Evolutionary conservation across 2,888 invertebrate species (phyloP), one percentile per base, ranked within the genome.

Genomic region (Serripes groenlandicus): DNA sequence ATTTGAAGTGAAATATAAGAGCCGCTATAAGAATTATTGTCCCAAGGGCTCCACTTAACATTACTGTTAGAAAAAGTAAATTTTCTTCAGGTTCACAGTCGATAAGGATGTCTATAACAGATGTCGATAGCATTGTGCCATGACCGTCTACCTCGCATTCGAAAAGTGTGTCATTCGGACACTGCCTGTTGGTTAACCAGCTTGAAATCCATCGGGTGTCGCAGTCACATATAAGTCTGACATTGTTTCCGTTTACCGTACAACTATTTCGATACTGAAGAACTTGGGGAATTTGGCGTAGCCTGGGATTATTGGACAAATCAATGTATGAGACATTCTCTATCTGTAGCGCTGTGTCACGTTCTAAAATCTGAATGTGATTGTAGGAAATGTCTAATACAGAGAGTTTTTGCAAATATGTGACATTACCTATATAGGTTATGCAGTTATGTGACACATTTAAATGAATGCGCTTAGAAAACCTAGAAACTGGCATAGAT

Each of bases 311-410:
- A 42, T 78, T 34, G 2, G 78, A 78, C 34, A 82, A 26, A 30
- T 73, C 73, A 7, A 82, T 60, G 56, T 26, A 42, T n/a, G 78
- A 60, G 5, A 66, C 75, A 32, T 82, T 82, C 60, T 82, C 78
- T 15, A 78, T 56, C 18, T 37, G 28, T 21, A 62, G n/a, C n/a
- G 70, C 70, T 18, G 34, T 37, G 21, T 42, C 35, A 30, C 64
- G 56, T 18, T 56, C 56, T 18, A 78, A 49, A 7, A 75, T 62
- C n/a, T 26, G 15, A 4, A 82, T 35, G 26, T 70, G 9, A 34
- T 82, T 82, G 18, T 70, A 21, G 0, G 78, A 82, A 26, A 82
- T 70, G 35, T 82, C 71, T 4, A 81, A 52, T 3, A 62, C 34
- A 1, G 74, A 56, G 2, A 77, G 11, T 62, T 72, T 74, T 3